These are phyloP conservation scores for Gymnarchus niloticus DNA, from an alignment of 2,113 vertebrate genomes.

Conservation along the genomic window DNA sequence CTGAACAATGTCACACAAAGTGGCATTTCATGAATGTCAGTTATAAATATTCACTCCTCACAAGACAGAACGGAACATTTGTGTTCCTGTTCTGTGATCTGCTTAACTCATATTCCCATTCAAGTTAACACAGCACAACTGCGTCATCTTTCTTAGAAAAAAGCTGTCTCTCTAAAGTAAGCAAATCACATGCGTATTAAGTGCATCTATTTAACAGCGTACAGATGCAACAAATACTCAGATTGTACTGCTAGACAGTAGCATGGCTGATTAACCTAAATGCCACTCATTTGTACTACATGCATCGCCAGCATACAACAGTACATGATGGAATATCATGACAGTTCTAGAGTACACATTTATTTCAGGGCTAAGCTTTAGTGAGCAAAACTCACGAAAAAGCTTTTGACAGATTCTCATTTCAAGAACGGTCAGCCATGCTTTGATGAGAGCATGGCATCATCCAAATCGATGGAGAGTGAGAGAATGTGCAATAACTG, in stretches of 20 bases:
- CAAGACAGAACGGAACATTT: not conserved
- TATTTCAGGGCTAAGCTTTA: not conserved
- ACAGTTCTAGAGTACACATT: not conserved
- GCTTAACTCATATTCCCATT: not conserved
- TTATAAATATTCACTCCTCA: not conserved
- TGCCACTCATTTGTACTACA: not conserved
- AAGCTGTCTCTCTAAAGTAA: not conserved
- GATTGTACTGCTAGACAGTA: not conserved
- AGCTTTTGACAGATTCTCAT: constrained; percentile 3
- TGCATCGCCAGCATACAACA: not conserved
- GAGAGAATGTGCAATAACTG: not conserved
- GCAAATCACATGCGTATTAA: not conserved
- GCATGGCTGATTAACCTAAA: not conserved
- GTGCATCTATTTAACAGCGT: not conserved
- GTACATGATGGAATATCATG: not conserved
- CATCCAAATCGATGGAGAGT: not conserved
- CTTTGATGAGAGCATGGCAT: not conserved
- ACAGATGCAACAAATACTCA: not conserved
- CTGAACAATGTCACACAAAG: not conserved
- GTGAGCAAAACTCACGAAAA: not conserved
- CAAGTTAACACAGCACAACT: not conserved
- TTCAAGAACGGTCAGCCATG: not conserved
- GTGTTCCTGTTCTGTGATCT: not conserved
- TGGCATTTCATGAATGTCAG: not conserved
- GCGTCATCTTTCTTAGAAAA: not conserved